These are phyloP conservation scores for Okamejei kenojei DNA, from an alignment of 2,797 vertebrate genomes.

Conservation along the genomic window DNA sequence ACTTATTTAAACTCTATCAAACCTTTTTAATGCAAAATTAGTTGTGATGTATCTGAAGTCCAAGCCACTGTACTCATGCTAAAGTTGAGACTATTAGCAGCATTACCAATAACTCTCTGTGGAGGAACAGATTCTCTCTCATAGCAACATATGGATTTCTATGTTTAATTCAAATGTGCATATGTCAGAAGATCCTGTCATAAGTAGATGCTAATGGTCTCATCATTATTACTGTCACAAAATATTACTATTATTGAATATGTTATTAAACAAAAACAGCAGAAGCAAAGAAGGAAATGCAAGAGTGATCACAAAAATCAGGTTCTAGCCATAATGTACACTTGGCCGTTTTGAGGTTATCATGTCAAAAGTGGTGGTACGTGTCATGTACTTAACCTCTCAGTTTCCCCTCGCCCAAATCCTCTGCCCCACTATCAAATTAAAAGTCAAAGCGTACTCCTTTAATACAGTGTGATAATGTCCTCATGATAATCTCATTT, in stretches of 20 bases:
- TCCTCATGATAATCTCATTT: slow-evolving; percentile 48
- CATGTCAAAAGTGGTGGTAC: not conserved
- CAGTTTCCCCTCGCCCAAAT: not conserved
- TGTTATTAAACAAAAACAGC: not conserved
- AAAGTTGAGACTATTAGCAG: not conserved
- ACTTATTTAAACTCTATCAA: not conserved
- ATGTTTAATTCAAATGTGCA: not conserved
- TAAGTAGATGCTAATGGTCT: not conserved
- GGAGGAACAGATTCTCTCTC: not conserved
- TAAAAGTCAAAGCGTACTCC: not conserved
- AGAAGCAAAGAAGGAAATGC: not conserved
- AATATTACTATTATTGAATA: not conserved
- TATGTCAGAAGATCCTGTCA: not conserved
- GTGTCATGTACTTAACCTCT: not conserved
- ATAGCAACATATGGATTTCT: not conserved
- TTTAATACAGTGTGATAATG: slow-evolving; percentile 45
- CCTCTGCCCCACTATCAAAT: not conserved
- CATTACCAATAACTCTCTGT: too few species aligned
- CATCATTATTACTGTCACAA: not conserved
- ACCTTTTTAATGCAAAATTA: not conserved
- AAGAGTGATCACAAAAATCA: not conserved
- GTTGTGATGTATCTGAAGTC: not conserved
- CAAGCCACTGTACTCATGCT: not conserved
- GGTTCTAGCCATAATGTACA: not conserved
- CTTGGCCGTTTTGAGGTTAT: not conserved